Conservation (phyloP, 2,797 vertebrate genomes). For the Rachycentron canadum region DNA sequence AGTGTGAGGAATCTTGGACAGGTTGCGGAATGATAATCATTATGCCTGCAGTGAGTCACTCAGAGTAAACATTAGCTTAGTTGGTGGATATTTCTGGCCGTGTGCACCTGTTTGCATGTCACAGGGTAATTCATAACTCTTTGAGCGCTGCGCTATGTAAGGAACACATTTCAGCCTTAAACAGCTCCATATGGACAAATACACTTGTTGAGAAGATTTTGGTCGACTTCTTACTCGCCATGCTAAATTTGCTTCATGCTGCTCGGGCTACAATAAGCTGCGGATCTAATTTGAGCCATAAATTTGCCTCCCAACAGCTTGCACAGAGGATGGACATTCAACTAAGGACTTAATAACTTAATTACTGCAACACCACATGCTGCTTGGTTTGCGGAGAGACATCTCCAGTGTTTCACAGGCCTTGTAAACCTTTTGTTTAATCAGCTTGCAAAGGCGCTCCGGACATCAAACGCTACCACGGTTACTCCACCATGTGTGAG, state of each 20-base stretch:
- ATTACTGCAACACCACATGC: conserved; percentile 64
- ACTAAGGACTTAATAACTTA: conserved; percentile 63
- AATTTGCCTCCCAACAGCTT: conserved; percentile 65
- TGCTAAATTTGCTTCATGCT: conserved; percentile 70
- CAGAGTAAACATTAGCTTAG: conserved; percentile 76
- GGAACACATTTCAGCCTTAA: conserved; percentile 76
- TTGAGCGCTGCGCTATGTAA: conserved; percentile 51
- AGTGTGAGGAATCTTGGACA: conserved; percentile 53
- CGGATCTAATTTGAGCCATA: conserved; percentile 69
- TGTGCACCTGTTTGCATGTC: conserved; percentile 85
- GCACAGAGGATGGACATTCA: conserved; percentile 52
- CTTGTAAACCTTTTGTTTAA: conserved; percentile 61
- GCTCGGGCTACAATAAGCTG: conserved; percentile 49
- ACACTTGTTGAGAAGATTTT: conserved; percentile 55
- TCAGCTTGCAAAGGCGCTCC: conserved; percentile 52
- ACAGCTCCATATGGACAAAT: conserved; percentile 77
- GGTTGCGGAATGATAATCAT: conserved; percentile 75
- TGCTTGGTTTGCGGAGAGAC: conserved; percentile 38
- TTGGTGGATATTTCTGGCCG: conserved; percentile 68
- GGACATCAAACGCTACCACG: conserved; percentile 66
- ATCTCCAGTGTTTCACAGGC: conserved; percentile 54
- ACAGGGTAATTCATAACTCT: conserved; percentile 80
- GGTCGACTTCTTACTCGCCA: conserved; percentile 50
- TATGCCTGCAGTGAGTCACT: conserved; percentile 63
- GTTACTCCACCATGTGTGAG: conserved; percentile 66